A percentile compares a stretch with the other conserved stretches of the same genome.
phyloP scores from a whole-genome alignment of 2,888 invertebrate genomes.

The Carcina quercana region DNA sequence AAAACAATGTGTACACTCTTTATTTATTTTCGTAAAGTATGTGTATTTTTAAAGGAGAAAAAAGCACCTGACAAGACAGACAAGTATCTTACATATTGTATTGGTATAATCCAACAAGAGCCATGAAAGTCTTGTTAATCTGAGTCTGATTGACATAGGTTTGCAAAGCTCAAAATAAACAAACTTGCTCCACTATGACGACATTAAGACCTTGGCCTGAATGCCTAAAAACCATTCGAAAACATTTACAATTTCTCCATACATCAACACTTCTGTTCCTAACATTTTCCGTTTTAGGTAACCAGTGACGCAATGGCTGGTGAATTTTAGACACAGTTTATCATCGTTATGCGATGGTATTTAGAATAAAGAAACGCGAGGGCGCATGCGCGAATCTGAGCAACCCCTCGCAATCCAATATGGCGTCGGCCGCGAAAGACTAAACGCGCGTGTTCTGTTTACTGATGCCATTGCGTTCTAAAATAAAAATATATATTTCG shows the following conservation, averaged over 20 bases:
- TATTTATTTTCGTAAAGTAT: too few relatives aligned
- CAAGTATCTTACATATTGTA: too few relatives aligned
- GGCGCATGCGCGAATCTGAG: constrained; percentile 54
- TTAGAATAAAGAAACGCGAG: constrained; percentile 34
- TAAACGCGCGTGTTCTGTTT: constrained; percentile 59
- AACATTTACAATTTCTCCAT: constrained; percentile 15
- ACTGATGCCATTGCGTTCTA: constrained; percentile 25
- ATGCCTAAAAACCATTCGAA: constrained; percentile 5
- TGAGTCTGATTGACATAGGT: constrained; percentile 25
- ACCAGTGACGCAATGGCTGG: constrained; percentile 24
- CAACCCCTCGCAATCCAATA: constrained; percentile 63
- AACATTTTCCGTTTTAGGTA: constrained; percentile 22
- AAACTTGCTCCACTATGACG: constrained; percentile 17
- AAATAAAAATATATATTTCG: constrained; percentile 13
- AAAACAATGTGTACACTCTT: too few relatives aligned
- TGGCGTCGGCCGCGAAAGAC: constrained; percentile 64
- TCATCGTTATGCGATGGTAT: constrained; percentile 4
- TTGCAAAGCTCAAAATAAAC: constrained; percentile 14
- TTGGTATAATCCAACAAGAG: too few relatives aligned
- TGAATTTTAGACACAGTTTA: constrained; percentile 7
- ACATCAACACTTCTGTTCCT: constrained; percentile 23
- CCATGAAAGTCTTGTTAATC: too few relatives aligned
- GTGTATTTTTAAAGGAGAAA: too few relatives aligned
- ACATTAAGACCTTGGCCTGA: constrained; percentile 13
- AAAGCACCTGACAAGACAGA: too few relatives aligned